phyloP scores from a whole-genome alignment of 2,888 invertebrate genomes.

The Drosophila neutralis region DNA sequence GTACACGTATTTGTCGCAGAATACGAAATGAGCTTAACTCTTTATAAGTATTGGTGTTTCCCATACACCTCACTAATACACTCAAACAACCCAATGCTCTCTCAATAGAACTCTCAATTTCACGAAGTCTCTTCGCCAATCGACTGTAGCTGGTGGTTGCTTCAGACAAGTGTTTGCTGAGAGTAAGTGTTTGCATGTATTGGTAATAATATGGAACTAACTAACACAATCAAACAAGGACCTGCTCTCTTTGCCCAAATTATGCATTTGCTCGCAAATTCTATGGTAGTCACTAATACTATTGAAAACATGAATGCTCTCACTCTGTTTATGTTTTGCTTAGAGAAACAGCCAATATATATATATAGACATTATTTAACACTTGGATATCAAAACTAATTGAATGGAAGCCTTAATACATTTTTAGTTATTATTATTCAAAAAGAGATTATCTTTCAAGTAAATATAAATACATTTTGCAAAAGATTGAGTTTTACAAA shows the following conservation, averaged over 20 bases:
- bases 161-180: too few relatives aligned
- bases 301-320: conserved; percentile 6
- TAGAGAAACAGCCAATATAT: not conserved
- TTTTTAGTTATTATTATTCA: not conserved
- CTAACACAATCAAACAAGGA: conserved; percentile 36
- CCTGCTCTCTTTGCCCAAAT: conserved; percentile 44
- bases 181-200: conserved; percentile 9
- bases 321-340: conserved; percentile 62
- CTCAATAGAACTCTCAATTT: conserved; percentile 23
- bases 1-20: conserved; percentile 2
- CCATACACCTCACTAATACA: conserved; percentile 39
- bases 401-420: not conserved
- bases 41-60: conserved; percentile 31
- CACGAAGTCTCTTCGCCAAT: conserved; percentile 8
- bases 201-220: conserved; percentile 17
- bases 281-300: conserved; percentile 32
- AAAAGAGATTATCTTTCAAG: not conserved
- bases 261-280: conserved; percentile 16
- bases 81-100: conserved; percentile 16
- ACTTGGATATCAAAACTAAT: not conserved
- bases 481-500: not conserved
- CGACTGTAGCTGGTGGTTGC: not conserved
- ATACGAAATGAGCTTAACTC: conserved; percentile 3
- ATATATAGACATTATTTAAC: too few relatives aligned
- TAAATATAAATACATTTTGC: too few relatives aligned